These are phyloP conservation scores for Cremastinae sp. DNA, from an alignment of 2,888 invertebrate genomes.

Conservation along the genomic window DNA sequence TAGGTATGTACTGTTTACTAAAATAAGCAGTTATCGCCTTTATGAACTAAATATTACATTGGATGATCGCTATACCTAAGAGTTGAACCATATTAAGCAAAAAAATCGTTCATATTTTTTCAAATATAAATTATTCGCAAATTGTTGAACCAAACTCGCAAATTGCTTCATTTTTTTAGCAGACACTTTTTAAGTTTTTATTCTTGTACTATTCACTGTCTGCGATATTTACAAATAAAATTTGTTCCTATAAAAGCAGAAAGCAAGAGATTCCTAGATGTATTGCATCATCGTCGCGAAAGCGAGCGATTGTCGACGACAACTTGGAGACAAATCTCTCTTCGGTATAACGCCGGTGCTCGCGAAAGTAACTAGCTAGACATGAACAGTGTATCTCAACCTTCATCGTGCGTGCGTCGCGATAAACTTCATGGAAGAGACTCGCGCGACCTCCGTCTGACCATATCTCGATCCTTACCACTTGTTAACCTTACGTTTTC, in stretches of 20 bases:
- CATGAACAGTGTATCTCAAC: constrained; percentile 67
- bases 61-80: too few relatives aligned
- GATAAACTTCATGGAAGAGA: constrained; percentile 8
- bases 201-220: not conserved
- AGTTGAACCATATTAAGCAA: too few relatives aligned
- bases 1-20: too few relatives aligned
- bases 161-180: too few relatives aligned
- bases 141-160: too few relatives aligned
- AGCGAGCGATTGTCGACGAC: constrained; percentile 33
- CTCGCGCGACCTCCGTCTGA: constrained; percentile 35
- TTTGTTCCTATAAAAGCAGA: constrained; percentile 12
- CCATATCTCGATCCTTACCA: constrained; percentile 42
- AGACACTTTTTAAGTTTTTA: not conserved
- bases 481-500: constrained; percentile 17
- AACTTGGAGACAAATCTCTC: constrained; percentile 63
- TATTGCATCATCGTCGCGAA: constrained; percentile 46
- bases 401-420: not conserved
- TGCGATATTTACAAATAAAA: not conserved
- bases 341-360: constrained; percentile 52
- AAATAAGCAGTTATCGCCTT: too few relatives aligned
- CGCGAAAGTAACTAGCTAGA: constrained; percentile 57
- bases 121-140: too few relatives aligned
- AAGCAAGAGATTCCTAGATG: constrained; percentile 18
- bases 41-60: too few relatives aligned
- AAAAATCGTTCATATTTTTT: too few relatives aligned